phyloP scores from a whole-genome alignment of 2,888 invertebrate species.

The Willowsia nigromaculata region DNA sequence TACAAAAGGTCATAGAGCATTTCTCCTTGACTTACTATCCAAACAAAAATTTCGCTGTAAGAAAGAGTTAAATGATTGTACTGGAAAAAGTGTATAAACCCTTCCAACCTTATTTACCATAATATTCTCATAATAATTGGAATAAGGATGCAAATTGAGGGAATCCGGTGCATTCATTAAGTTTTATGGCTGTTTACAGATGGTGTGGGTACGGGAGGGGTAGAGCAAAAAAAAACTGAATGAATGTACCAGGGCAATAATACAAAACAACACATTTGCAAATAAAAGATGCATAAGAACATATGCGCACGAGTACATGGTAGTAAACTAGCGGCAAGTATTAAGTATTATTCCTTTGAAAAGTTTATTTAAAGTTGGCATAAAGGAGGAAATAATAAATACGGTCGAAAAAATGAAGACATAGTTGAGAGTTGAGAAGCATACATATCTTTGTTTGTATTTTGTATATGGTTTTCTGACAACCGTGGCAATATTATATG shows the following conservation, averaged over 20 bases:
- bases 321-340: neutral
- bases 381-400: conserved; percentile 42
- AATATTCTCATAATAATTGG: conserved; percentile 70
- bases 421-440: conserved; percentile 1
- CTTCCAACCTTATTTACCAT: conserved; percentile 62
- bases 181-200: conserved; percentile 64
- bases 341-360: neutral
- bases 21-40: neutral
- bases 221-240: neutral
- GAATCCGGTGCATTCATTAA: conserved; percentile 72
- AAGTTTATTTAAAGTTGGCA: conserved; percentile 42
- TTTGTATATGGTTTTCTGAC: neutral
- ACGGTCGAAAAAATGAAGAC: conserved; percentile 45
- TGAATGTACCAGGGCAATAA: conserved; percentile 20
- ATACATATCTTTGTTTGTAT: neutral
- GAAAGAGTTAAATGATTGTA: conserved; percentile 14
- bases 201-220: conserved; percentile 50
- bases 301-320: neutral
- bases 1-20: conserved; percentile 33
- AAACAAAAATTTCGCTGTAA: neutral
- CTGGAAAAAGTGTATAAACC: conserved; percentile 47
- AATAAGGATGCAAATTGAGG: conserved; percentile 67
- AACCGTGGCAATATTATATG: neutral
- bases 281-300: conserved; percentile 1
- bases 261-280: conserved; percentile 29